Evolutionary conservation across 2,113 vertebrate genomes (phyloP).

Genomic region (Oncorhynchus gorbuscha): DNA sequence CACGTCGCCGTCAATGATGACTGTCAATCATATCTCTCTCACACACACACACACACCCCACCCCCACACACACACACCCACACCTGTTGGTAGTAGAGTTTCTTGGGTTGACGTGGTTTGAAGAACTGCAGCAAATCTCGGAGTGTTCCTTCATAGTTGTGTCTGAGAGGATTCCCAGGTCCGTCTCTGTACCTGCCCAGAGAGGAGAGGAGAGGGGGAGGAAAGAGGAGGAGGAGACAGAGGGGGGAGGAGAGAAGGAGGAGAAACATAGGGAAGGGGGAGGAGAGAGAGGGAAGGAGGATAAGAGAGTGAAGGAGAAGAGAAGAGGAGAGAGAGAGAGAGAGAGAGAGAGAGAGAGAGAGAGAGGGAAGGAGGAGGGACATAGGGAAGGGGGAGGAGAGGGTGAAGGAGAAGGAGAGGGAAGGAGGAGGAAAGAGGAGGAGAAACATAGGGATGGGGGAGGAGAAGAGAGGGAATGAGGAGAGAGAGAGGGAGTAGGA

Average conservation of each 20-base stretch:
- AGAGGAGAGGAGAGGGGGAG: slow-evolving; percentile 34
- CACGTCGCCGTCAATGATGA: background rate
- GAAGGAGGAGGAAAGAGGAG: too few relatives aligned
- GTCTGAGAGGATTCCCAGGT: slow-evolving; percentile 99
- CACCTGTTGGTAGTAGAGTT: slow-evolving; percentile 99
- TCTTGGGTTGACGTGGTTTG: slow-evolving; percentile 98
- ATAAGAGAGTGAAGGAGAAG: too few relatives aligned
- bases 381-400: too few relatives aligned
- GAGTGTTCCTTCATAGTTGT: slow-evolving; percentile 99
- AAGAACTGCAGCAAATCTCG: slow-evolving; percentile 99
- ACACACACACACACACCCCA: background rate
- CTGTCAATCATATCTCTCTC: background rate
- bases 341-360: slow-evolving; percentile 34
- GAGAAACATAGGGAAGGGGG: too few relatives aligned
- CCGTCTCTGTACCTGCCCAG: slow-evolving; percentile 94
- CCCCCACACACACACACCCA: slow-evolving; percentile 1
- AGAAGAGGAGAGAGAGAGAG: slow-evolving; percentile 39
- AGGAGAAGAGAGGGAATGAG: too few relatives aligned
- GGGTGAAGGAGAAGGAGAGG: background rate
- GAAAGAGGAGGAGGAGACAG: slow-evolving; percentile 17
- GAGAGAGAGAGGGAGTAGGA: too few relatives aligned
- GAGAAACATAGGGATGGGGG: accelerated
- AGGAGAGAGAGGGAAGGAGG: too few relatives aligned
- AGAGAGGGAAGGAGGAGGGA: background rate
- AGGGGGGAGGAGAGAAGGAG: background rate